These are phyloP conservation scores for Drosophila mercatorum DNA, from an alignment of 2,888 invertebrate species.

Conservation along the genomic window DNA sequence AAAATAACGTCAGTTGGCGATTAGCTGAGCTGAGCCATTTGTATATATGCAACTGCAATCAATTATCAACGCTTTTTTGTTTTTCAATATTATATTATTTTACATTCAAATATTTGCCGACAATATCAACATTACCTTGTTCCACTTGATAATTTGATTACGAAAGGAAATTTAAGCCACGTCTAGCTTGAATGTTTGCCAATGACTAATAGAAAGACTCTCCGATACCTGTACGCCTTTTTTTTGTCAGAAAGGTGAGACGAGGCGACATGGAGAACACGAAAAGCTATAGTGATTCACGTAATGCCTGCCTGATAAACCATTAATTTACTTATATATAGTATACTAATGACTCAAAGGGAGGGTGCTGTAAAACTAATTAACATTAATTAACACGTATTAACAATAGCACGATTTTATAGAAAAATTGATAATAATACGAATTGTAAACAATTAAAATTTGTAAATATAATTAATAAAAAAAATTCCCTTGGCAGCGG, in stretches of 20 bases:
- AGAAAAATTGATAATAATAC: background rate
- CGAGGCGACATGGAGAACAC: constrained; percentile 29
- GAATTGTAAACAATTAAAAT: background rate
- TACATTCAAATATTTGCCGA: background rate
- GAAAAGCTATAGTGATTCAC: constrained; percentile 54
- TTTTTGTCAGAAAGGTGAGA: constrained; percentile 43
- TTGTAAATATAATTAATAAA: background rate
- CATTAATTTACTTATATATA: constrained; percentile 13
- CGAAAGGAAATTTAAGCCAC: constrained; percentile 35
- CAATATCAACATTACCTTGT: constrained; percentile 31
- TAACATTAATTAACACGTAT: constrained; percentile 10
- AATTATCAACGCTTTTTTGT: background rate
- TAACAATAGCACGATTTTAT: background rate
- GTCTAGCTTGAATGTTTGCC: constrained; percentile 8
- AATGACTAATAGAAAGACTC: constrained; percentile 54
- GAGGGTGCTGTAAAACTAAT: constrained; percentile 6
- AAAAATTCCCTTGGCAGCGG: constrained; percentile 78
- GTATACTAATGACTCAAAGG: constrained; percentile 28
- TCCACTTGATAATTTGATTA: constrained; percentile 59
- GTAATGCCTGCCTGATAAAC: constrained; percentile 33
- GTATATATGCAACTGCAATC: background rate
- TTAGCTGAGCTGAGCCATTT: too few relatives aligned
- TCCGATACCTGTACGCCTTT: constrained; percentile 21
- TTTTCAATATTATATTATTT: background rate
- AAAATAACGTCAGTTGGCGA: too few relatives aligned